phyloP scores from a whole-genome alignment of 2,888 invertebrate species.

The Drosophila kokeensis region DNA sequence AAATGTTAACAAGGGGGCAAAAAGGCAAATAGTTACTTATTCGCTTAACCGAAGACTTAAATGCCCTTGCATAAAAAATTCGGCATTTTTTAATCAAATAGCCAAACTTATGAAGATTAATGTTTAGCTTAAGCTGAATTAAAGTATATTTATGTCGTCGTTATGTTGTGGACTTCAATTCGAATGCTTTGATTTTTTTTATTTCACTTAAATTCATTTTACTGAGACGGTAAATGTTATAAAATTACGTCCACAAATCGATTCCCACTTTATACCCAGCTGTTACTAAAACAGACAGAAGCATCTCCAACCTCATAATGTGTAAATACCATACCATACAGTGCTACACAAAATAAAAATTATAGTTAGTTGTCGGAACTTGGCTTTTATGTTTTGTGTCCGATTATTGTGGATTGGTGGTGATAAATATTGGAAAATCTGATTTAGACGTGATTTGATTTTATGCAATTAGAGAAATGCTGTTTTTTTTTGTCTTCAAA shows the following conservation, averaged over 20 bases:
- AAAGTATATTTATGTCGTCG: background rate
- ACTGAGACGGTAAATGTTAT: background rate
- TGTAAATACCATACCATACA: background rate
- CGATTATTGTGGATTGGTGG: background rate
- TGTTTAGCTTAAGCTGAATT: background rate
- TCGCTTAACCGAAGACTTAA: slow-evolving; percentile 30
- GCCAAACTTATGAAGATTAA: slow-evolving; percentile 1
- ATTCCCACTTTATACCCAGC: background rate
- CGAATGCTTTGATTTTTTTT: background rate
- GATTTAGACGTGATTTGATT: background rate
- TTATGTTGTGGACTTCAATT: background rate
- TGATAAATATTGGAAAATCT: background rate
- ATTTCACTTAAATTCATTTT: background rate
- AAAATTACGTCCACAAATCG: background rate
- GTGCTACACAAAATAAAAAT: background rate
- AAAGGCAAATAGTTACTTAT: slow-evolving; percentile 32
- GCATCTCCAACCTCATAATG: background rate
- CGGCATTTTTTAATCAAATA: background rate
- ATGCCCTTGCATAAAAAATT: slow-evolving; percentile 22
- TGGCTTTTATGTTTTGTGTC: background rate
- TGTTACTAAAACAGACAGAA: no score
- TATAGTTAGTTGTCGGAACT: background rate
- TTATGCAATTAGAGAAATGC: background rate
- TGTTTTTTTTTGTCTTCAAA: no score
- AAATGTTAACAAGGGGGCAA: slow-evolving; percentile 57